phyloP scores from a whole-genome alignment of 2,797 vertebrate genomes.

The Paratrypauchen microcephalus region DNA sequence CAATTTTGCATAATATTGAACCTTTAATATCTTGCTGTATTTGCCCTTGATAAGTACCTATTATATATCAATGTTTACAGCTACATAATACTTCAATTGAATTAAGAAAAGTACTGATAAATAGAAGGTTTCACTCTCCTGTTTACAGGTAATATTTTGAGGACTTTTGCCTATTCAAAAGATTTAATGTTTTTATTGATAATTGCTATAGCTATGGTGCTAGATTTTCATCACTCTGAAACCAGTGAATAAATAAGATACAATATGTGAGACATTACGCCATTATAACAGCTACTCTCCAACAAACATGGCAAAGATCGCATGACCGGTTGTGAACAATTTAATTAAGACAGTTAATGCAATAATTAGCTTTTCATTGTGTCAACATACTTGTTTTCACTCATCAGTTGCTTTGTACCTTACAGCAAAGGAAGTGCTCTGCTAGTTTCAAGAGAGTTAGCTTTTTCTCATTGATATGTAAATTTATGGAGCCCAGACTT shows the following conservation, averaged over 20 bases:
- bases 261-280: not conserved
- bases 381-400: conserved; percentile 37
- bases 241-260: not conserved
- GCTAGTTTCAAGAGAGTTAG: conserved; percentile 40
- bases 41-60: no score
- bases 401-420: conserved; percentile 20
- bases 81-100: no score
- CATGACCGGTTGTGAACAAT: conserved; percentile 39
- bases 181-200: no score
- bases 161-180: no score
- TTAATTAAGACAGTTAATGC: conserved; percentile 40
- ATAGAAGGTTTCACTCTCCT: no score
- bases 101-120: no score
- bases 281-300: not conserved
- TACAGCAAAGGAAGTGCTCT: conserved; percentile 33
- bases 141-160: no score
- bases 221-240: not conserved
- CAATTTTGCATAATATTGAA: no score
- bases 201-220: no score
- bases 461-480: conserved; percentile 52
- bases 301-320: conserved; percentile 16
- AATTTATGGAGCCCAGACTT: conserved; percentile 42
- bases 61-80: no score
- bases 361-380: conserved; percentile 41
- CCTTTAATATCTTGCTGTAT: not conserved